Evolutionary conservation across 2,888 invertebrate species (phyloP), one percentile per base, ranked within the genome.

Genomic region (Apoda limacodes): DNA sequence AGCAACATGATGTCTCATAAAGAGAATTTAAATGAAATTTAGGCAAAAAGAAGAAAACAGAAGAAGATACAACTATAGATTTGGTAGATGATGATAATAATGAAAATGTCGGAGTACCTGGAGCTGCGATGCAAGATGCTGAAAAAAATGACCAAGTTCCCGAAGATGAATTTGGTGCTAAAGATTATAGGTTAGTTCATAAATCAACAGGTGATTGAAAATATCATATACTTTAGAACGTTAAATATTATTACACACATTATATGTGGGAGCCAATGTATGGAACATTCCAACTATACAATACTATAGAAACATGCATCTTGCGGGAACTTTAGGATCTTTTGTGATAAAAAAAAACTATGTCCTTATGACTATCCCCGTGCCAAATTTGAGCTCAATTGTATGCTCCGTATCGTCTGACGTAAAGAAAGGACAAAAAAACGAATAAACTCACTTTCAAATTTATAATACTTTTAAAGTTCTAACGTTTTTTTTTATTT

Each of bases 81-180:
- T 48, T 85, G 13, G 83, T 81, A 2, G 85, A 85, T 41, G 82
- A 81, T 56, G 80, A 81, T 1, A 76, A 69, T 28, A 35, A 59
- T 9, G 85, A 83, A 37, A 82, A 83, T 47, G 87, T 85, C 22
- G 88, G 85, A 22, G 85, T 95, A 5, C 95, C 94, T 0, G 91
- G 88, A 19, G 93, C 94, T 0, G 94, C 95, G 1, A 89, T 89
- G 51, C 88, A 90, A 51, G 91, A 94, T 71, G 92, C 92, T 0
- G 93, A 94, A 63, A 88, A 88, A 42, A 91, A 87, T 59, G 92
- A 92, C 48, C 83, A 82, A 38, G 87, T 87, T 0, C 84, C 86
- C 20, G 94, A 95, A 61, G 98, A 98, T 82, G 96, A 97, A 60
- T 98, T 93, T 78, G 97, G 97, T 13, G 96, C 97, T 3, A 97